These are phyloP conservation scores for Zaprionus vittiger DNA, from an alignment of 1,140 invertebrate species.

Conservation along the genomic window DNA sequence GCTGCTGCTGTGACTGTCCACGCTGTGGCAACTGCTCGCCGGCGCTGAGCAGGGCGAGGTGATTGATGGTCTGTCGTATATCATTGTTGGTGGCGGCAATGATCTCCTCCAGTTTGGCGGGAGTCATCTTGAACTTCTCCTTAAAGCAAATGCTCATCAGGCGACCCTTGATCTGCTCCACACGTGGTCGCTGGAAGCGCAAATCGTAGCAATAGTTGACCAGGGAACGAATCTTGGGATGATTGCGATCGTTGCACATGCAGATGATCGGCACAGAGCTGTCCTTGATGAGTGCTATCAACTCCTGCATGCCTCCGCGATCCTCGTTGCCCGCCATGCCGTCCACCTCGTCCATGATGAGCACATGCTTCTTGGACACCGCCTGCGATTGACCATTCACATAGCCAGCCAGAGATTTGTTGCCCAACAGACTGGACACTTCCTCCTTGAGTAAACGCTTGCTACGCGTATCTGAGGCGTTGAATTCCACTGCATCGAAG, in stretches of 20 bases:
- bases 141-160: constrained; percentile 96
- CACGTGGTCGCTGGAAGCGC: constrained; percentile 91
- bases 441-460: constrained; percentile 94
- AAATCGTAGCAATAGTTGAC: constrained; percentile 98
- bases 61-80: constrained; percentile 96
- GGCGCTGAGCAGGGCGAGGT: constrained; percentile 91
- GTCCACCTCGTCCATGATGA: constrained; percentile 99
- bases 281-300: constrained; percentile 96
- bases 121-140: constrained; percentile 93
- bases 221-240: constrained; percentile 96
- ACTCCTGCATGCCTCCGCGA: constrained; percentile 97
- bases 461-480: constrained; percentile 98
- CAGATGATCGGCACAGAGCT: constrained; percentile 97
- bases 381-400: constrained; percentile 86
- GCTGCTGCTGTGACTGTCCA: constrained; percentile 43
- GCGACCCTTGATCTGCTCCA: constrained; percentile 96
- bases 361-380: constrained; percentile 90
- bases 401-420: constrained; percentile 89
- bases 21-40: constrained; percentile 84
- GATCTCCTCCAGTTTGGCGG: constrained; percentile 91
- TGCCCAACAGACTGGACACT: constrained; percentile 91
- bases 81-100: constrained; percentile 96
- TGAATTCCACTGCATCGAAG: constrained; percentile 97
- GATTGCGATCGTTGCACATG: constrained; percentile 98
- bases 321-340: constrained; percentile 99